Conservation (phyloP, 2,113 vertebrate species). For the Gallinago paraguaiae region DNA sequence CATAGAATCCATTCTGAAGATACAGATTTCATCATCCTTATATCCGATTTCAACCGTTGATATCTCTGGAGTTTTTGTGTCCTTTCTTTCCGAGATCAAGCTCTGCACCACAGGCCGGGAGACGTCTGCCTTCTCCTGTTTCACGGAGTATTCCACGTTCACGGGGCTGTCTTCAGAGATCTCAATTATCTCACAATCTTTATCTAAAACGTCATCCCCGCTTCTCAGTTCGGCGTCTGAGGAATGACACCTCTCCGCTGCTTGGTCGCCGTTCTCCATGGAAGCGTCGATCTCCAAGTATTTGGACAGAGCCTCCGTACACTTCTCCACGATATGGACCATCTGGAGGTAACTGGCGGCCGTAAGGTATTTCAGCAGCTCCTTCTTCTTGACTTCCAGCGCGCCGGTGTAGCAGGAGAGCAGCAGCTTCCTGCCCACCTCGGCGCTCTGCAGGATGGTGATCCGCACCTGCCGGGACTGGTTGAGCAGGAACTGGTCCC, state of each 20-base stretch:
- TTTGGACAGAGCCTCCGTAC: conserved; percentile 80
- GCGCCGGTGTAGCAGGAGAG: conserved; percentile 83
- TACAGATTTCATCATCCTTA: conserved; percentile 81
- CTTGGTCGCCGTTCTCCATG: conserved; percentile 61
- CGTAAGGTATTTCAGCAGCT: conserved; percentile 82
- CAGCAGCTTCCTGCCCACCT: conserved; percentile 81
- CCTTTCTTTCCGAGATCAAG: conserved; percentile 60
- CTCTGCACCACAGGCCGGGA: neutral
- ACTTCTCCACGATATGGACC: conserved; percentile 86
- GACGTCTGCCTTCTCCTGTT: conserved; percentile 67
- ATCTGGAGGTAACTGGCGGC: conserved; percentile 85
- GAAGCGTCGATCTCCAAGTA: conserved; percentile 78
- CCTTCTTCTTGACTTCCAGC: conserved; percentile 82
- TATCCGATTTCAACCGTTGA: conserved; percentile 75
- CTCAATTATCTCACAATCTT: conserved; percentile 83
- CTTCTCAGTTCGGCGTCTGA: conserved; percentile 64
- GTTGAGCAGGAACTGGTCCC: conserved; percentile 83
- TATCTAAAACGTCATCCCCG: conserved; percentile 62
- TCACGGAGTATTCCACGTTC: conserved; percentile 61
- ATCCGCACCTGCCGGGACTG: conserved; percentile 81
- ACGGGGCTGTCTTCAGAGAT: conserved; percentile 77
- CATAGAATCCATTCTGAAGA: conserved; percentile 80
- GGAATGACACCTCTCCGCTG: conserved; percentile 71
- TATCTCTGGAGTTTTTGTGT: conserved; percentile 70
- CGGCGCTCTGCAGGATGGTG: conserved; percentile 82